Percentiles rank a stretch among this genome's conserved stretches.
Conservation (phyloP, 2,113 vertebrate species). For the Plotosus lineatus region DNA sequence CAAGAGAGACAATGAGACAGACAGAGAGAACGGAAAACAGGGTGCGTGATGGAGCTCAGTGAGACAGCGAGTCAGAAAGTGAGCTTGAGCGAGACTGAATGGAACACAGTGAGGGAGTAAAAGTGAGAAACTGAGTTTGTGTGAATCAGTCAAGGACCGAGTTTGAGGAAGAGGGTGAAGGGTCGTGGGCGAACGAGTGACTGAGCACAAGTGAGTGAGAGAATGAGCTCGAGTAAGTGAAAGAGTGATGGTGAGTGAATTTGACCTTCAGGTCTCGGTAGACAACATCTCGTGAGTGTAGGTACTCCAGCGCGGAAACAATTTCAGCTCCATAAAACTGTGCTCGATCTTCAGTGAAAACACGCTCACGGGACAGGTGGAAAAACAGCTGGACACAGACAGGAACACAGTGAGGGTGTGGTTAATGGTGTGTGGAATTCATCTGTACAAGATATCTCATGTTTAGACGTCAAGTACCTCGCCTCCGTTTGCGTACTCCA, state of each 20-base stretch:
- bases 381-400: slow-evolving; percentile 82
- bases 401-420: not conserved
- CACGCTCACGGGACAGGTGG: slow-evolving; percentile 89
- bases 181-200: too few relatives aligned
- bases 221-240: too few relatives aligned
- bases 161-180: too few relatives aligned
- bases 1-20: too few relatives aligned
- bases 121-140: not conserved
- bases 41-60: too few relatives aligned
- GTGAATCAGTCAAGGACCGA: not conserved
- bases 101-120: too few relatives aligned
- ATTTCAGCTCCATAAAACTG: slow-evolving; percentile 95
- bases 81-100: too few relatives aligned
- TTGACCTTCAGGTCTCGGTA: slow-evolving; percentile 93
- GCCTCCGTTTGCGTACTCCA: slow-evolving; percentile 95
- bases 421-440: not conserved
- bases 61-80: too few relatives aligned
- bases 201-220: too few relatives aligned
- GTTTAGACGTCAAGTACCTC: slow-evolving; percentile 73
- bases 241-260: slow-evolving; percentile 22
- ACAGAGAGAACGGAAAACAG: too few relatives aligned
- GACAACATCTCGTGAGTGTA: slow-evolving; percentile 91
- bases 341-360: slow-evolving; percentile 90
- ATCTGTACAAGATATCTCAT: not conserved
- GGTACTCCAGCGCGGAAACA: slow-evolving; percentile 89